Conservation (phyloP, 2,888 invertebrate genomes). For the Monoplex corrugatus region DNA sequence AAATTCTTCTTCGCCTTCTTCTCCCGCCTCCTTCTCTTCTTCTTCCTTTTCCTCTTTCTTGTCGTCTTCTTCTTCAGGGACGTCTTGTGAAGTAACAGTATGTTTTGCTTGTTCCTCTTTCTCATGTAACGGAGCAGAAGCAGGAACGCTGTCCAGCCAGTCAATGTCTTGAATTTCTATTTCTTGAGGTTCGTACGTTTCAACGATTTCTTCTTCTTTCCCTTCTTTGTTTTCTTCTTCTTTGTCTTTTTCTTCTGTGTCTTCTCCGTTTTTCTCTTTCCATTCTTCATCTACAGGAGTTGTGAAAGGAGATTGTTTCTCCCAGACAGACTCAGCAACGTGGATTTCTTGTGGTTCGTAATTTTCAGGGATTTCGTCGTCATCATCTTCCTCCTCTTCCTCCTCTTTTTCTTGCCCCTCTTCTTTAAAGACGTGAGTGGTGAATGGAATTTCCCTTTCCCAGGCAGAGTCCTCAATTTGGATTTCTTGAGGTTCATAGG, state of each 20-base stretch:
- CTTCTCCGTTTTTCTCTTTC: not conserved
- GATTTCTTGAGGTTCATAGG: conserved; percentile 6
- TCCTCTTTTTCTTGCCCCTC: not conserved
- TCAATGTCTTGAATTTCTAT: conserved; percentile 5
- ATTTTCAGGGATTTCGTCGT: not conserved
- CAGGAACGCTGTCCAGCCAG: not conserved
- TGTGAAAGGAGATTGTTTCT: not conserved
- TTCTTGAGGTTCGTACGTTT: not conserved
- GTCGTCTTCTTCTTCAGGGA: not conserved
- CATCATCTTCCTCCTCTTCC: not conserved
- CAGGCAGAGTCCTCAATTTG: not conserved
- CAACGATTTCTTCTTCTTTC: not conserved
- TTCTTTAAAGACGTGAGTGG: not conserved
- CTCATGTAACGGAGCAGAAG: not conserved
- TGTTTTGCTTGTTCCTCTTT: not conserved
- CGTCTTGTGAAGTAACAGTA: not conserved
- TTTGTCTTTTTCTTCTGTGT: not conserved
- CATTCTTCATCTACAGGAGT: not conserved
- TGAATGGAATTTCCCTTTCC: not conserved
- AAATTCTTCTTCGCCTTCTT: too few species aligned
- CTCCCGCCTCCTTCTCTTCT: not conserved
- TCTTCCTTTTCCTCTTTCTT: not conserved
- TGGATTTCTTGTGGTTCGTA: conserved; percentile 3
- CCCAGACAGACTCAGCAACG: not conserved
- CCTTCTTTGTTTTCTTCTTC: not conserved